These are phyloP conservation scores for Hyperopisus bebe DNA, from an alignment of 2,113 vertebrate species.

Conservation along the genomic window DNA sequence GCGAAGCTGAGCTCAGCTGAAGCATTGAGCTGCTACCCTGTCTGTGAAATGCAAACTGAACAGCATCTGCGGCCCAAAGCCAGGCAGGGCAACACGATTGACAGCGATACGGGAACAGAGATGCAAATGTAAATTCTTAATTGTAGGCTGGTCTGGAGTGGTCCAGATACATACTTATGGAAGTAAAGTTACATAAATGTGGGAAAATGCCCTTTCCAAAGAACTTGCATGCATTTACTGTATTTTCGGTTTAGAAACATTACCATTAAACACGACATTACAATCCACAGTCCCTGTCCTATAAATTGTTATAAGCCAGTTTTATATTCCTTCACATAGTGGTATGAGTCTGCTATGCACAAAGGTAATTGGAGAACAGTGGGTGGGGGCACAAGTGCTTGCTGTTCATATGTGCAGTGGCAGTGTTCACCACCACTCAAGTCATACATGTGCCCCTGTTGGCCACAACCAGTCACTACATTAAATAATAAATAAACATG, in stretches of 20 bases:
- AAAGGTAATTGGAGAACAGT: background rate
- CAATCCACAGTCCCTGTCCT: background rate
- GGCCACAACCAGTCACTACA: background rate
- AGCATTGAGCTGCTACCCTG: background rate
- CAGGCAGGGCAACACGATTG: background rate
- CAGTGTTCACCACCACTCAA: background rate
- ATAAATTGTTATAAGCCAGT: background rate
- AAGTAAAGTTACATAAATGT: background rate
- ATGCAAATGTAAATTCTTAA: background rate
- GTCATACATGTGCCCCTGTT: background rate
- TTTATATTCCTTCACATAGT: background rate
- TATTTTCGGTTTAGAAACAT: too few species aligned
- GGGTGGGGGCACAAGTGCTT: background rate
- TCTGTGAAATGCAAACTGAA: background rate
- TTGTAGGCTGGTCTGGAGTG: background rate
- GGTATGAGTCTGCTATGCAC: background rate
- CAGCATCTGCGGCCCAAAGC: background rate
- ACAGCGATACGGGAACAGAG: background rate
- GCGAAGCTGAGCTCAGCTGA: background rate
- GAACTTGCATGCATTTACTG: too few species aligned
- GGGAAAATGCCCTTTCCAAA: background rate
- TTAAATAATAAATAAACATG: background rate
- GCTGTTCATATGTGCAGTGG: background rate
- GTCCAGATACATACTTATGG: background rate
- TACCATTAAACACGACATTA: background rate